Evolutionary conservation across 2,888 invertebrate species (phyloP), one percentile per base, ranked within the genome.

Genomic region (Bellardia pandia): DNA sequence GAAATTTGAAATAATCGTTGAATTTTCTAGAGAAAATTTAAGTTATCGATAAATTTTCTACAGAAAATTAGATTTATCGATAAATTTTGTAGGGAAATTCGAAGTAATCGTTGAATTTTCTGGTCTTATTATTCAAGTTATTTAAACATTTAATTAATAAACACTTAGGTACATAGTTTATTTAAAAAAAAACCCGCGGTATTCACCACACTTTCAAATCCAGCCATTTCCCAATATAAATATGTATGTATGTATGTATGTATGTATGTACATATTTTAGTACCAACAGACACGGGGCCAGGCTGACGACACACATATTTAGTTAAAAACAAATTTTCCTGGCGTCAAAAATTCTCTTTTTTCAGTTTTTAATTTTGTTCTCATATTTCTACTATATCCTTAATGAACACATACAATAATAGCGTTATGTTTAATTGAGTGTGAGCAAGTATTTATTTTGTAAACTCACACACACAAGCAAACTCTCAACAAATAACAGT

Each of bases 281-380:
- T 40, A 53, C 33, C 78, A 42, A 13, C 62, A 82, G 78, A 68
- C 69, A 6, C 6, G 37, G 71, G 72, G 83, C 30, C 83, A 51
- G 66, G 16, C 56, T 83, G 86, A 77, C 86, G 86, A 86, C 86
- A 80, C 72, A 14, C 86, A 80, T 76, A 14, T 45, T 82, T 71
- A 45, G 76, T 71, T 83, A 66, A 53, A 69, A 60, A 69, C 40
- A 66, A 66, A 84, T 75, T 60, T 82, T 62, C 4, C 16, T 82
- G 82, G 86, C 76, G 85, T 40, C 85, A 71, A 58, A 2, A 37
- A 6, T 58, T 40, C 51, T 71, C 64, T 62, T 51, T 48, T 3
- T 33, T 37, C 37, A 4, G 23, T 30, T 64, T 66, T 53, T 68
- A 40, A 60, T 60, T 45, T 48, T 33, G 2, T 30, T 64, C 33